Base-by-base conservation (phyloP, 92 coral and sea anemone genomes). In the Porites evermanni region DNA sequence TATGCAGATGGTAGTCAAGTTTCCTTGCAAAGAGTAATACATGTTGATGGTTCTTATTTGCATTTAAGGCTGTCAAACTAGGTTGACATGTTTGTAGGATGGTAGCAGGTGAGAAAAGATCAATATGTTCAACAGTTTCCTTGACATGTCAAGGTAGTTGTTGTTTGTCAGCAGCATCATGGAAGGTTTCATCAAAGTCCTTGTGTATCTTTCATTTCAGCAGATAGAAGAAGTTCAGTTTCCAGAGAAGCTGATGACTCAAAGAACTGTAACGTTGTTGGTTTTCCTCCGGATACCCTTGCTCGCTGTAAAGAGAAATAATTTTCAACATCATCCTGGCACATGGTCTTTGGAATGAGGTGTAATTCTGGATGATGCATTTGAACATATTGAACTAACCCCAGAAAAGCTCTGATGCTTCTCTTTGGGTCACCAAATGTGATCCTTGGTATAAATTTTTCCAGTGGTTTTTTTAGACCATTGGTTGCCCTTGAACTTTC, bases 241-340 rank as follows among this genome's bases (percentile, higher is more conserved):
- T 38, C 47, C 47, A 38, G 47, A 38, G 47, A 38, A 38, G 47
- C 47, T 38, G 7, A 38, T 56, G 16, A 56, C 61, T 56, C 12
- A 8, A 56, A 56, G 5, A 56, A 56, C 61, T 56, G 61, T 14
- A 56, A 56, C 16, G 61, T 56, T 56, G 61, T 56, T 56, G 61
- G 61, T 56, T 56, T 56, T 56, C 61, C 61, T 56, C 13, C 61
- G 12, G 61, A 56, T 8, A 56, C 61, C 16, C 14, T 12, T 11
- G 12, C 13, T 4, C 60, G 14, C 14, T 54, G 60, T 13, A 54
- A 54, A 13, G 60, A 54, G 14, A 54, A 54, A 54, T 10, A 89
- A 64, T 89, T 89, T 23, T 89, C 88, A 6, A 89, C 89, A 84
- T 89, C 92, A 84, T 89, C 92, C 65, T 89, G 89, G 21, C 63